Percentiles rank a stretch among this genome's conserved stretches.
These are phyloP conservation scores for Rhinatrema bivittatum DNA, from an alignment of 2,797 vertebrate genomes.

Conservation along the genomic window DNA sequence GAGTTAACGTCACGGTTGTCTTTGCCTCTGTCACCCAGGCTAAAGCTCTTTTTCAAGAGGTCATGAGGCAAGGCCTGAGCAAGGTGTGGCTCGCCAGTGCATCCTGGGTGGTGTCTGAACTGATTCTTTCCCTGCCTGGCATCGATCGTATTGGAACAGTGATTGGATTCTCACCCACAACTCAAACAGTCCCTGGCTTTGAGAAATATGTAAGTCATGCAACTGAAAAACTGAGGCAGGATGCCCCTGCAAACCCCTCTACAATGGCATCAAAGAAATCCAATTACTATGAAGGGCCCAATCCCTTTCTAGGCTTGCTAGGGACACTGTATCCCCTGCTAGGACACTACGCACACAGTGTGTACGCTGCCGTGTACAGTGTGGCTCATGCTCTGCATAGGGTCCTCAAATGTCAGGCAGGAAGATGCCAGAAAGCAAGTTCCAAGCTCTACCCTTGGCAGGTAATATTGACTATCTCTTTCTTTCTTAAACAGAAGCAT, in stretches of 20 bases:
- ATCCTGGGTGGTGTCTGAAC: constrained; percentile 57
- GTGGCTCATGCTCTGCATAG: constrained; percentile 75
- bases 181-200: constrained; percentile 40
- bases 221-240: background rate
- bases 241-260: no score
- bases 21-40: constrained; percentile 45
- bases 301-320: no score
- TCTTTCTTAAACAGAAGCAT: no score
- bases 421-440: constrained; percentile 28
- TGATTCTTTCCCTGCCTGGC: constrained; percentile 30
- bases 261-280: no score
- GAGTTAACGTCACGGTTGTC: constrained; percentile 63
- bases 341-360: constrained; percentile 12
- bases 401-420: constrained; percentile 58
- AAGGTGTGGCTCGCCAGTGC: constrained; percentile 81
- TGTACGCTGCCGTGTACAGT: constrained; percentile 66
- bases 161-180: constrained; percentile 62
- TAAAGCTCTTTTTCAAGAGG: constrained; percentile 50
- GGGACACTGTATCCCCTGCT: no score
- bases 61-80: constrained; percentile 30
- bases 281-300: no score
- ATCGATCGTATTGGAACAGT: constrained; percentile 68
- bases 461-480: constrained; percentile 33
- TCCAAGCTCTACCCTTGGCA: constrained; percentile 66
- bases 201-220: constrained; percentile 34